A percentile compares a stretch with the other conserved stretches of the same genome.
Evolutionary conservation across 1,140 invertebrate species (phyloP).

Genomic region (Drosophila sturtevanti): DNA sequence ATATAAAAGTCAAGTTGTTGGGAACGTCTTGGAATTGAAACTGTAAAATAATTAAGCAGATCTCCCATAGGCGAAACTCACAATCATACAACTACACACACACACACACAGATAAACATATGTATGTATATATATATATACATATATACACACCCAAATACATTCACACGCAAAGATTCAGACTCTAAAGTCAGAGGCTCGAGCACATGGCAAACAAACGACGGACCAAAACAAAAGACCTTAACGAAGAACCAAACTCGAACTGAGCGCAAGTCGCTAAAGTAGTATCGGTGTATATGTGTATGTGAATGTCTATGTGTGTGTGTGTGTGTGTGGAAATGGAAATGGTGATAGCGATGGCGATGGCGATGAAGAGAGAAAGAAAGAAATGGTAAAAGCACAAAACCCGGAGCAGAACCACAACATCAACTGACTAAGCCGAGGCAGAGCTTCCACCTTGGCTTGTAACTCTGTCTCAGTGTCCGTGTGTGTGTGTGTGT

Average conservation of each 20-base stretch:
- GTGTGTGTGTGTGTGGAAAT: constrained; percentile 18
- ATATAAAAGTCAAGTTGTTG: constrained; percentile 65
- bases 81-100: not conserved
- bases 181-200: constrained; percentile 31
- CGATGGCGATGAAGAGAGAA: constrained; percentile 28
- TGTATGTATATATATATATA: not conserved
- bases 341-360: constrained; percentile 22
- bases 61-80: constrained; percentile 69
- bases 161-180: not conserved
- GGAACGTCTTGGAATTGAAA: constrained; percentile 63
- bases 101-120: not conserved
- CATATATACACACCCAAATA: not conserved
- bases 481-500: not conserved
- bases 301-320: constrained; percentile 6
- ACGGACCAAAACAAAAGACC: constrained; percentile 78
- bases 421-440: constrained; percentile 22
- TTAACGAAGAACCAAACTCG: constrained; percentile 78
- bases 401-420: constrained; percentile 37
- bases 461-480: constrained; percentile 5
- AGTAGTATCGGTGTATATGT: too few relatives aligned
- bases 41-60: constrained; percentile 66
- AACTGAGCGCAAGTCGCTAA: constrained; percentile 15
- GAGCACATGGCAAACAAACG: constrained; percentile 69
- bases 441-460: constrained; percentile 19
- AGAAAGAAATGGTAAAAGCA: constrained; percentile 74